phyloP scores from a whole-genome alignment of 2,113 vertebrate genomes.

The Raphicerus campestris region DNA sequence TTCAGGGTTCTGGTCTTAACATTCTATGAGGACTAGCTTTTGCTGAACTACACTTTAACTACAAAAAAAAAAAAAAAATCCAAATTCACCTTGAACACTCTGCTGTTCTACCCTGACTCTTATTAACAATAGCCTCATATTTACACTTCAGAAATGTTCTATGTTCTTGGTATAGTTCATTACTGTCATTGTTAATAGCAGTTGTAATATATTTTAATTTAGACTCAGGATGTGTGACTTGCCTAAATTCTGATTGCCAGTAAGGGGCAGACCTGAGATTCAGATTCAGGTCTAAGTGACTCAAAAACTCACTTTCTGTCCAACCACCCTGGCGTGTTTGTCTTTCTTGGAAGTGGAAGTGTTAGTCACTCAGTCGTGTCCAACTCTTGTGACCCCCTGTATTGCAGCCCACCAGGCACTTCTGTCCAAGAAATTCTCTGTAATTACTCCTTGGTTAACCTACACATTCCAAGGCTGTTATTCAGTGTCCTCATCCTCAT shows the following conservation, averaged over 20 bases:
- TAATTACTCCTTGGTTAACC: not conserved
- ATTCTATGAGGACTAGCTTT: not conserved
- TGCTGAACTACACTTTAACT: not conserved
- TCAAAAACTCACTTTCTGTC: not conserved
- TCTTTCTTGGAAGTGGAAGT: not conserved
- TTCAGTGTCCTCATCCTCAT: not conserved
- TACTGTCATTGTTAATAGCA: slow-evolving; percentile 6
- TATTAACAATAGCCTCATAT: not conserved
- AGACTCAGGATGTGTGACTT: not conserved
- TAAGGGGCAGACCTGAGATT: not conserved
- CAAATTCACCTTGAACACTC: not conserved
- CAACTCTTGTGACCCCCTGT: not conserved
- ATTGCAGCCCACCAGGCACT: not conserved
- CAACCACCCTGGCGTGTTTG: not conserved
- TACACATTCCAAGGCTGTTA: not conserved
- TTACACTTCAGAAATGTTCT: slow-evolving; percentile 23
- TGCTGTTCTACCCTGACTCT: not conserved
- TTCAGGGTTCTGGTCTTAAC: not conserved
- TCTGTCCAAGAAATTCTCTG: not conserved
- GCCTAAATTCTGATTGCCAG: not conserved
- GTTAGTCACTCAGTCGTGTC: not conserved
- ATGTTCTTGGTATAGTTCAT: not conserved
- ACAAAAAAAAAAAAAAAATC: not conserved
- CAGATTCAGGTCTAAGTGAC: slow-evolving; percentile 19
- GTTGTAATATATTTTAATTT: not conserved